These are phyloP conservation scores for Cyanoliseus patagonus DNA, from an alignment of 2,113 vertebrate genomes.

Conservation along the genomic window DNA sequence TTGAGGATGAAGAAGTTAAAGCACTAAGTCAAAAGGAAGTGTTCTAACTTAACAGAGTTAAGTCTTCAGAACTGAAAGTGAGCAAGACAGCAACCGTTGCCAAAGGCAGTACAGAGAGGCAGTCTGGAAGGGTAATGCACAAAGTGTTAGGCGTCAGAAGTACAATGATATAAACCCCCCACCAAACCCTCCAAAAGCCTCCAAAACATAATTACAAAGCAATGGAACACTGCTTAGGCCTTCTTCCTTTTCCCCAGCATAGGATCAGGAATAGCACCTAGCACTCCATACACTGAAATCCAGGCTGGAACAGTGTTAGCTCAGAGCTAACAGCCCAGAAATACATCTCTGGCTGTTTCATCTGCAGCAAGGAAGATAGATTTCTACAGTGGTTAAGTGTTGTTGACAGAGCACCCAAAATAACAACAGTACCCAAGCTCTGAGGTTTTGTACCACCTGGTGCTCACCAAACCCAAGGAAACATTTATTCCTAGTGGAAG, in stretches of 20 bases:
- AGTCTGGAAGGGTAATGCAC: not conserved
- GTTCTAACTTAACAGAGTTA: not conserved
- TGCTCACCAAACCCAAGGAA: not conserved
- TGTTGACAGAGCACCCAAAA: not conserved
- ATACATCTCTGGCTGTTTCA: not conserved
- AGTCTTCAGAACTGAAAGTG: not conserved
- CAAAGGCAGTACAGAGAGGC: not conserved
- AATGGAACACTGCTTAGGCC: not conserved
- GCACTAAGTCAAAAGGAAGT: not conserved
- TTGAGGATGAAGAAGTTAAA: not conserved
- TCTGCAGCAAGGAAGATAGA: not conserved
- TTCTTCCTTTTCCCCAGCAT: not conserved
- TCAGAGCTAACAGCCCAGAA: slow-evolving; percentile 6
- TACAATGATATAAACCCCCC: not conserved
- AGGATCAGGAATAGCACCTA: not conserved
- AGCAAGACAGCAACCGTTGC: not conserved
- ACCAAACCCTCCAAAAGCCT: not conserved
- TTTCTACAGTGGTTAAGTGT: not conserved
- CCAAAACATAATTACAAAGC: not conserved
- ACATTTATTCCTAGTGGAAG: not conserved
- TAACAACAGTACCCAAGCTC: not conserved
- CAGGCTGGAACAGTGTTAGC: not conserved
- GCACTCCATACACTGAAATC: not conserved
- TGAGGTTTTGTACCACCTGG: not conserved
- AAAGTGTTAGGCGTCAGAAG: not conserved